Base-by-base conservation (phyloP, 2,888 invertebrate species). In the Epirrhoe alternata region DNA sequence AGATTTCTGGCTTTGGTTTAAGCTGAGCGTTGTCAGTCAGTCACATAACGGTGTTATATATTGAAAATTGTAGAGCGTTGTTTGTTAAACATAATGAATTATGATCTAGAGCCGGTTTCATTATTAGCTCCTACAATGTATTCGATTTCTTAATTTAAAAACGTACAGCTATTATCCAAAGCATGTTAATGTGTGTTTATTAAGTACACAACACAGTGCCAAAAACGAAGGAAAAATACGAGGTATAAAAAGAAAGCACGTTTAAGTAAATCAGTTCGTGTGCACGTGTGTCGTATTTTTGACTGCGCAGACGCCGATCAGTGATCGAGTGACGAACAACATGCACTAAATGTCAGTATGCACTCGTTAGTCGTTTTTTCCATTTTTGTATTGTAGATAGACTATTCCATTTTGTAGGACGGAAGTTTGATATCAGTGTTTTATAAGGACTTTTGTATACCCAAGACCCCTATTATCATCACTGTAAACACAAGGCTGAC, bases 231-330 rank as follows among this genome's bases (percentile, higher is more conserved):
- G 17, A 60, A 67, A 60, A 67, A 60, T 58, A 66, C 45, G 47
- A 62, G n/a, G 17, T 51, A 17, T 54, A 64, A 55, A 55, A 65
- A 60, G 50, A 49, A 64, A 50, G 31, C 38, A 49, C 17, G 61
- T 63, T 52, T 47, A 59, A 60, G 59, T 64, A 64, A 64, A 63
- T 67, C 60, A 52, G 52, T 52, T 52, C 24, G 14, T 47, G 67
- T 68, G 68, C 73, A 73, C 74, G 74, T 75, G 76, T 66, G 69
- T 59, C 62, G 72, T 77, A 77, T 77, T 77, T 76, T 72, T 72
- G 74, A 68, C 63, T 70, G 52, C 61, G 67, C 60, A 53, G 62
- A 55, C 64, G 67, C 33, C 62, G 65, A 30, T 70, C 70, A 68
- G 73, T 70, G 65, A 49, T 45, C 59, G 66, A 66, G 52, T 62